Conservation (phyloP, 2,113 vertebrate species). For the Amblyornis subalaris region DNA sequence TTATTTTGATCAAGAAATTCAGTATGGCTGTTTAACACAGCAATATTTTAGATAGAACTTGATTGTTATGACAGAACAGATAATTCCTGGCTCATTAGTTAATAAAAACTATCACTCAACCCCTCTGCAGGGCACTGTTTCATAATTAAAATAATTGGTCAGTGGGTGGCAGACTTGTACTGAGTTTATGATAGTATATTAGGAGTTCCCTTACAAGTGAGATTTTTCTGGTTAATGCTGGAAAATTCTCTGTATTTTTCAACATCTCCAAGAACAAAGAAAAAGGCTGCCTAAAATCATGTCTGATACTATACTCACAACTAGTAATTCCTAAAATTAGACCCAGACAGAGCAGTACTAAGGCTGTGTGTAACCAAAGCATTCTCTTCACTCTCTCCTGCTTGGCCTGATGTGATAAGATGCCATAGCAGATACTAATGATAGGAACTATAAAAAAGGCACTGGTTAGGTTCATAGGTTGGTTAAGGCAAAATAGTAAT, state of each 20-base stretch:
- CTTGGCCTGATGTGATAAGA: not conserved
- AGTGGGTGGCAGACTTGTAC: conserved; percentile 47
- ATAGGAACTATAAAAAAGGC: not conserved
- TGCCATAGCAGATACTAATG: not conserved
- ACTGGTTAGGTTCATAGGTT: not conserved
- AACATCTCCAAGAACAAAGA: not conserved
- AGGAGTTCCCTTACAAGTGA: not conserved
- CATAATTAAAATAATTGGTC: conserved; percentile 18
- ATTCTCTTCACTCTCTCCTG: not conserved
- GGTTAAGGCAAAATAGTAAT: not conserved
- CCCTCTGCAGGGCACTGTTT: not conserved
- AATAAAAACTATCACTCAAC: not conserved
- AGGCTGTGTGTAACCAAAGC: not conserved
- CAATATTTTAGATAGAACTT: not conserved
- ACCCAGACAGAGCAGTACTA: not conserved
- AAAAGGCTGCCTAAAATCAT: not conserved
- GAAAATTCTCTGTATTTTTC: not conserved
- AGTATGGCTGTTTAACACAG: not conserved
- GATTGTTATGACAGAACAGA: not conserved
- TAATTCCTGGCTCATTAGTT: not conserved
- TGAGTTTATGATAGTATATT: not conserved
- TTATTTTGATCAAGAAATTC: not conserved
- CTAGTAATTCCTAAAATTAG: not conserved
- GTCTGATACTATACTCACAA: not conserved
- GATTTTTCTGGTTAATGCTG: not conserved